Percentiles rank a stretch among this genome's conserved stretches.
Evolutionary conservation across 2,888 invertebrate genomes (phyloP).

Genomic region (Boloria euphrosyne): DNA sequence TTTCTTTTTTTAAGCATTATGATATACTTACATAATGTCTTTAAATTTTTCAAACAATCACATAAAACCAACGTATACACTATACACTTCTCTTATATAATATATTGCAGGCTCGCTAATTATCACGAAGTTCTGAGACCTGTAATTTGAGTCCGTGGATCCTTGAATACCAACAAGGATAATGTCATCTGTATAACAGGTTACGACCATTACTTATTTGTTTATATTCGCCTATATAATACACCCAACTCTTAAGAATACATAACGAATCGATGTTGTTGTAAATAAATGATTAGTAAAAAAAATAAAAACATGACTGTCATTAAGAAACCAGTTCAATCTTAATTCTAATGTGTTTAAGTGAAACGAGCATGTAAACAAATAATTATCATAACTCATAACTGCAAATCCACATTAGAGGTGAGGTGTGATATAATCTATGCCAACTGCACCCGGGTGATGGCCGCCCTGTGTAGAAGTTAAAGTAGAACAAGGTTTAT

Average conservation of each 20-base stretch:
- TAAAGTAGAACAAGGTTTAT: constrained; percentile 79
- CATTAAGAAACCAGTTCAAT: constrained; percentile 16
- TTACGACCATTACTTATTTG: background rate
- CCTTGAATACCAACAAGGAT: constrained; percentile 8
- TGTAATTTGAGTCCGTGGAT: background rate
- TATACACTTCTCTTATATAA: no score
- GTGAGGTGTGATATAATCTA: constrained; percentile 42
- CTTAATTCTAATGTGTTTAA: constrained; percentile 19
- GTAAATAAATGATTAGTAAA: constrained; percentile 20
- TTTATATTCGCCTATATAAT: background rate
- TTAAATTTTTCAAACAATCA: no score
- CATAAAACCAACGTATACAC: no score
- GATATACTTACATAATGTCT: no score
- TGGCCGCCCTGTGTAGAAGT: constrained; percentile 63
- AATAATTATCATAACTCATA: constrained; percentile 33
- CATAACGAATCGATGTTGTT: background rate
- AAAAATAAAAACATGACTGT: constrained; percentile 8
- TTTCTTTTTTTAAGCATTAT: no score
- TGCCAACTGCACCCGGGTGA: constrained; percentile 48
- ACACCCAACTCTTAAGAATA: background rate
- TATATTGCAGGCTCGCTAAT: no score
- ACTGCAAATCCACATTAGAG: constrained; percentile 32
- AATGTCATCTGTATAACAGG: constrained; percentile 2
- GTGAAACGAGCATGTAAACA: constrained; percentile 12
- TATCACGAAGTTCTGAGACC: background rate